phyloP scores from a whole-genome alignment of 2,797 vertebrate genomes.

The Clarias platycephalus region DNA sequence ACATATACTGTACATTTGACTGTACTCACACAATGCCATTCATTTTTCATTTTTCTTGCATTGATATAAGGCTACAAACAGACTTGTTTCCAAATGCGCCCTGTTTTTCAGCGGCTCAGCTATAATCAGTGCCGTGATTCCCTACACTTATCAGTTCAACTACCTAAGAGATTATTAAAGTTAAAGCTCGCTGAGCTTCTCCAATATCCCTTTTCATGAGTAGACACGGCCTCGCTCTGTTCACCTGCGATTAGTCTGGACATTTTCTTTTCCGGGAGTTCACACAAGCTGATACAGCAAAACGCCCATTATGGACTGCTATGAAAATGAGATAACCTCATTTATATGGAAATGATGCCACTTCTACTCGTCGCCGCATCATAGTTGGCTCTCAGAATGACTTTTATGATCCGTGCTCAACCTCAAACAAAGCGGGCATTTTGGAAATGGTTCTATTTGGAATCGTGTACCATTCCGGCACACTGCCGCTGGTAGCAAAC shows the following conservation, averaged over 20 bases:
- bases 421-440: background rate
- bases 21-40: background rate
- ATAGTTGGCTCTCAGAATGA: background rate
- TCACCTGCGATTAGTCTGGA: slow-evolving; percentile 4
- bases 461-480: background rate
- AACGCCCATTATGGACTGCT: background rate
- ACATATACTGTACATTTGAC: background rate
- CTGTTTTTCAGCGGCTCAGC: background rate
- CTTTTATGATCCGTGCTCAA: background rate
- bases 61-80: background rate
- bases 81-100: background rate
- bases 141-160: background rate
- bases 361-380: background rate
- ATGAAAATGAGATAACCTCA: slow-evolving; percentile 12
- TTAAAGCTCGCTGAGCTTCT: background rate
- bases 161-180: background rate
- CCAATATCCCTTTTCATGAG: background rate
- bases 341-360: slow-evolving; percentile 21
- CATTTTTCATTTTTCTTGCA: background rate
- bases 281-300: background rate
- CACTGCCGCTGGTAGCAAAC: background rate
- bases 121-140: background rate
- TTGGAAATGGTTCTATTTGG: background rate
- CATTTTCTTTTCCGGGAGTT: slow-evolving; percentile 5
- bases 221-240: slow-evolving; percentile 1